Base-by-base conservation (phyloP, 2,113 vertebrate genomes). In the Nerophis ophidion region DNA sequence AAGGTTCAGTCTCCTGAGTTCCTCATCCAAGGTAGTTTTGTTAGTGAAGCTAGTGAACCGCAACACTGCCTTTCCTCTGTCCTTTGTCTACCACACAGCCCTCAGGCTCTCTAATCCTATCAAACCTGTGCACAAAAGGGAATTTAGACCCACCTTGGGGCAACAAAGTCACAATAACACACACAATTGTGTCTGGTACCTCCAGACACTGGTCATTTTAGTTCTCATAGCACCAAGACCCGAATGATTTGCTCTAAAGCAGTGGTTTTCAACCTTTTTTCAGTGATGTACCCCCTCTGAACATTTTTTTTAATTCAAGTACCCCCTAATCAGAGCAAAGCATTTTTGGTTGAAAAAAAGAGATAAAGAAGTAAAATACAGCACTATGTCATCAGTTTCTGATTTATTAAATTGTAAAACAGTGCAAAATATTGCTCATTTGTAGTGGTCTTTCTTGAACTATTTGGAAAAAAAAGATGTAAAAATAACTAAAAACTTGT, bases 61-160 rank as follows among this genome's bases (percentile, higher is more conserved):
- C 47, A 10, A 65, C 61, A 1, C 48, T 40, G 63, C 63, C 49
- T 69, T 65, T 70, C 66, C 58, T 67, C 64, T 71, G 54, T 74
- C 64, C 66, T 80, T 80, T 81, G 80, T 76, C 33, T 63, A 65
- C 33, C 57, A 48, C 38, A 71, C 60, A 68, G 54, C 58, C 47
- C 56, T 13, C 48, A 48, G 33, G 58, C 66, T 68, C 66, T 65
- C 48, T 19, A 19, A 72, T 60, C 60, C 75, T 16, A 53, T 72
- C 61, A 36, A 36, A 33, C 57, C 48, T 33, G 61, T 69, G 61
- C 49, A 53, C 65, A 35, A 49, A 47, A 56, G 74, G 46, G 52
- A 73, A 60, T 58, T 52, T 64, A 58, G 49, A 67, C 65, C 59
- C 67, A 48, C 67, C 44, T 65, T 46, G 63, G 70, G 80, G 65